Conservation (phyloP, 2,888 invertebrate species). For the Rutpela maculata region DNA sequence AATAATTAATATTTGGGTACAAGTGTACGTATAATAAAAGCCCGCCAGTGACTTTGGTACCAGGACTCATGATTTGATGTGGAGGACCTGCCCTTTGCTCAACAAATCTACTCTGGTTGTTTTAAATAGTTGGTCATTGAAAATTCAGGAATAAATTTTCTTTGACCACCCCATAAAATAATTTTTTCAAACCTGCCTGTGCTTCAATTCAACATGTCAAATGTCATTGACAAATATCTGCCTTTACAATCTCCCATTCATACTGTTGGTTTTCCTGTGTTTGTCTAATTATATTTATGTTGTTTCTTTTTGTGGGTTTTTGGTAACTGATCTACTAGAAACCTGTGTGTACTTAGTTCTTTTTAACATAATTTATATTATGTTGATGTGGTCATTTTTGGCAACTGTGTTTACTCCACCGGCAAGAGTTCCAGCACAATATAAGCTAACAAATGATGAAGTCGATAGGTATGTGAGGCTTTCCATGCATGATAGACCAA, state of each 20-base stretch:
- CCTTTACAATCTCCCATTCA: not conserved
- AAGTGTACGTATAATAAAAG: too few species aligned
- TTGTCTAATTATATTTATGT: conserved; percentile 10
- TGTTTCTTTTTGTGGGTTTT: not conserved
- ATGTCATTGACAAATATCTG: conserved; percentile 5
- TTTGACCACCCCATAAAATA: too few species aligned
- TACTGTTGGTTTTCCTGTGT: not conserved
- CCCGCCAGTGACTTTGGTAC: too few species aligned
- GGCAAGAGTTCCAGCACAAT: conserved; percentile 54
- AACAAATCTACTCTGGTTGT: too few species aligned
- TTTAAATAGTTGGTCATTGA: not conserved
- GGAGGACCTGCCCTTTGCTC: too few species aligned
- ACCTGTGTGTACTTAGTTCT: conserved; percentile 6
- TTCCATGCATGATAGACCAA: conserved; percentile 42
- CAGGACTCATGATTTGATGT: too few species aligned
- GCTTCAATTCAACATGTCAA: not conserved
- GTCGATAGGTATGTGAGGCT: conserved; percentile 34
- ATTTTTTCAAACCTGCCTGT: not conserved
- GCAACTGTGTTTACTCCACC: conserved; percentile 50
- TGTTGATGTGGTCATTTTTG: conserved; percentile 58
- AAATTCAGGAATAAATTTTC: too few species aligned
- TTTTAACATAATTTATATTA: conserved; percentile 47
- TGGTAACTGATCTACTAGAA: not conserved
- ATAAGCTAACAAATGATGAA: conserved; percentile 51
- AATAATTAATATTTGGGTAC: too few species aligned